Percentiles rank a stretch among this genome's conserved stretches.
These are phyloP conservation scores for Agrochola litura DNA, from an alignment of 2,888 invertebrate species.

Conservation along the genomic window DNA sequence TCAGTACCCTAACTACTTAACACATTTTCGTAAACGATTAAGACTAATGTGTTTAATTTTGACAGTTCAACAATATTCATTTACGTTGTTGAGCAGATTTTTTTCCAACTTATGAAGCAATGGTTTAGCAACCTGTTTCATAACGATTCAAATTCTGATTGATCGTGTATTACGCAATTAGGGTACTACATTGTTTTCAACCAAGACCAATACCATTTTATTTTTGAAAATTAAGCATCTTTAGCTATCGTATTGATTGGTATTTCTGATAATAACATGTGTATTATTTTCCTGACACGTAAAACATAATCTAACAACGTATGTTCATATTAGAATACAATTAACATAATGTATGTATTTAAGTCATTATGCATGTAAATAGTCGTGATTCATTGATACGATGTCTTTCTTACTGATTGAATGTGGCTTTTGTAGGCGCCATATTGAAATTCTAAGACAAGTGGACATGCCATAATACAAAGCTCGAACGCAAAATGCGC, in stretches of 20 bases:
- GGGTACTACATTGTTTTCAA: not conserved
- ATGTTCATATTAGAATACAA: conserved; percentile 45
- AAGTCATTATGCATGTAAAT: conserved; percentile 49
- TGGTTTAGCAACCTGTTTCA: too few relatives aligned
- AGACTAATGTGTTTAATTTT: too few relatives aligned
- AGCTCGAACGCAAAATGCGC: conserved; percentile 8
- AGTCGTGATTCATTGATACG: conserved; percentile 61
- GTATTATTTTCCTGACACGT: conserved; percentile 21
- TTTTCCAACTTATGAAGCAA: too few relatives aligned
- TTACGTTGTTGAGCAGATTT: too few relatives aligned
- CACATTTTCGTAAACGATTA: too few relatives aligned
- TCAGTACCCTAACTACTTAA: not conserved
- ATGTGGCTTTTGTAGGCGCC: conserved; percentile 19
- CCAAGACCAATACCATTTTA: not conserved
- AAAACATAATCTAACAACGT: conserved; percentile 32
- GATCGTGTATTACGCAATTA: too few relatives aligned
- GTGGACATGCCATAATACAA: conserved; percentile 6
- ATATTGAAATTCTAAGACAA: conserved; percentile 20
- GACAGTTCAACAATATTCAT: too few relatives aligned
- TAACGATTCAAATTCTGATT: too few relatives aligned
- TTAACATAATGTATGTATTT: conserved; percentile 60
- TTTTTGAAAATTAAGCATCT: not conserved
- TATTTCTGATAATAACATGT: conserved; percentile 15
- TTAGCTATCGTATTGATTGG: conserved; percentile 7
- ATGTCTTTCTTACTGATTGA: conserved; percentile 36